Base-by-base conservation (phyloP, 2,888 invertebrate species). In the Monopis laevigella region DNA sequence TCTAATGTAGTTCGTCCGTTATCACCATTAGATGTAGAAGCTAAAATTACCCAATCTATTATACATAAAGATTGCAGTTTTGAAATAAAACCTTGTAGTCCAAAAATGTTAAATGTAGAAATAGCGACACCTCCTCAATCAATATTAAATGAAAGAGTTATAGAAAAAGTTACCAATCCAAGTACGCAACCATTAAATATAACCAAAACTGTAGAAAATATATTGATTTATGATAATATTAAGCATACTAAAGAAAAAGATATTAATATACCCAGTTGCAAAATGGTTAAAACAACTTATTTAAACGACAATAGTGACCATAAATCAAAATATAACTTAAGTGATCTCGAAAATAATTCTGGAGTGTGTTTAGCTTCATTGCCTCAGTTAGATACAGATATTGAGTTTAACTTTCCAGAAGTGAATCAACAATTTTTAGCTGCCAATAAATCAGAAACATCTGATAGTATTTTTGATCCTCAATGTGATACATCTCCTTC, bases 1-100 rank as follows among this genome's bases (percentile, higher is more conserved):
- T 1, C 27, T n/a, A 43, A 26, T 10, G 35, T 11, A 4, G 11
- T 8, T 2, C 62, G 80, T 27, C 69, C 80, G 26, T 41, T 74
- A 17, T 80, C 80, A 26, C 80, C 80, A 42, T 58, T 81, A 46
- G 82, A 82, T 59, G 82, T 82, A 26, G 82, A 82, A 61, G 63
- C 81, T 34, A 82, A 82, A 63, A 82, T 82, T 51, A 82, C 78
- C 51, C 82, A 82, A 48, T 82, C 82, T 8, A 69, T 82, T 16
- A 82, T 82, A 47, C 81, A 81, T 49, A 82, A 82, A 60, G 82
- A 82, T 18, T 82, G 81, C 52, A 82, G 82, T 56, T 82, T 81
- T 64, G 82, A 82, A 64, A 80, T 82, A 45, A 78, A 68, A 47
- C 82, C 80, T 17, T 82, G 80, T 49, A 82, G 81, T 57, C 82